A percentile compares a stretch with the other conserved stretches of the same genome.
Conservation (phyloP, 2,113 vertebrate species). For the Arizona elegans region DNA sequence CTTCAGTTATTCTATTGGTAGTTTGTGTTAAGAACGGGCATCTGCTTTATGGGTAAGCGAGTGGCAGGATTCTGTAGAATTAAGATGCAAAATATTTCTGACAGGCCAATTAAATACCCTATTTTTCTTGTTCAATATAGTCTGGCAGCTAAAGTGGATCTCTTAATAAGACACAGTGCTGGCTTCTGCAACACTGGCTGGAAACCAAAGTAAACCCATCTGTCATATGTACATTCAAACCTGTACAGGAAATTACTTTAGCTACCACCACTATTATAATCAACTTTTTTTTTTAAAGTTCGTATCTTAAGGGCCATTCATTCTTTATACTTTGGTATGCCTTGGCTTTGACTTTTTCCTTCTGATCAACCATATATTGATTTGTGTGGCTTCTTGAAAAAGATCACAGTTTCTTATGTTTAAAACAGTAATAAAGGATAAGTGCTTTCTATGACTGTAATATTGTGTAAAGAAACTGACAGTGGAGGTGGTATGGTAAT, state of each 20-base stretch:
- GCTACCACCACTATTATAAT: fast-evolving
- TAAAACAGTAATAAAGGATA: not conserved
- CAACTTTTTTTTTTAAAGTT: not conserved
- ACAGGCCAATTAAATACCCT: not conserved
- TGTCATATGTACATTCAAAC: not conserved
- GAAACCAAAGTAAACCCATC: not conserved
- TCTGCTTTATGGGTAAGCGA: conserved; percentile 10
- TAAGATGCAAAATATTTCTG: not conserved
- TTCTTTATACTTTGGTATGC: not conserved
- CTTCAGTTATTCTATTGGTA: conserved; percentile 1
- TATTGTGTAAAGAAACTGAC: not conserved
- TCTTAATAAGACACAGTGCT: conserved; percentile 8
- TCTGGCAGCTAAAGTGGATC: not conserved
- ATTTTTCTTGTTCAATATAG: not conserved
- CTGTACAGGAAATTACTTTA: fast-evolving
- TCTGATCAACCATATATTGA: not conserved
- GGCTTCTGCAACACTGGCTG: not conserved
- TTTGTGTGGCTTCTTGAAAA: not conserved
- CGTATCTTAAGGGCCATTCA: not conserved
- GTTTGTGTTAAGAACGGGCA: not conserved
- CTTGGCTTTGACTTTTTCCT: not conserved
- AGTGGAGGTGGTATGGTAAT: too few species aligned
- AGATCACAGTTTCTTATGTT: not conserved
- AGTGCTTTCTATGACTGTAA: not conserved
- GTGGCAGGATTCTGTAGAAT: not conserved